Percentiles rank a stretch among this genome's conserved stretches.
phyloP scores from a whole-genome alignment of 2,797 vertebrate species.

The Masticophis lateralis region DNA sequence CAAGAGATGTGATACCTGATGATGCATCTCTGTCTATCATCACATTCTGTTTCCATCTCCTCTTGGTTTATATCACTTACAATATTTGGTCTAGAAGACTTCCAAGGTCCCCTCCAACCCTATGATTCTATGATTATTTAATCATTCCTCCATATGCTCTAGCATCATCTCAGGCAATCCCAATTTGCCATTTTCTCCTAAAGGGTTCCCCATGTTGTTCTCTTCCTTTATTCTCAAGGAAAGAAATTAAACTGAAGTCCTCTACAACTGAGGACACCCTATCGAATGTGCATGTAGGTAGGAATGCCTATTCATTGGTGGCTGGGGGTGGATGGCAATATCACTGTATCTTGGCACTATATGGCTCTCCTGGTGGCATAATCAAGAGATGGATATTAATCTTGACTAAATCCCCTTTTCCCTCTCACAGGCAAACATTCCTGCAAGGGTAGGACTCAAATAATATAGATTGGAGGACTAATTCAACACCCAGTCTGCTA shows the following conservation, averaged over 20 bases:
- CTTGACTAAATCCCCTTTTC: slow-evolving; percentile 47
- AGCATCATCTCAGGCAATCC: no score
- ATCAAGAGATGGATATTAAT: slow-evolving; percentile 60
- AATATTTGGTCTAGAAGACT: not conserved
- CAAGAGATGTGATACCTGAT: not conserved
- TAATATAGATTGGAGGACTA: not conserved
- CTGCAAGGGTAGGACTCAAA: slow-evolving; percentile 42
- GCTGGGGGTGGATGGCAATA: slow-evolving; percentile 9
- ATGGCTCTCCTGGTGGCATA: slow-evolving; percentile 51
- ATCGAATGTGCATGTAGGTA: slow-evolving; percentile 6
- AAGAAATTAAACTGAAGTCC: not conserved
- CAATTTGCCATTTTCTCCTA: not conserved
- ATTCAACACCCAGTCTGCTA: slow-evolving; percentile 35
- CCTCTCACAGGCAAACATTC: slow-evolving; percentile 52
- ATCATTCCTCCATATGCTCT: not conserved
- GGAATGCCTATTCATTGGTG: slow-evolving; percentile 9
- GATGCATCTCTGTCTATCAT: not conserved
- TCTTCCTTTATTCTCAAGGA: slow-evolving; percentile 15
- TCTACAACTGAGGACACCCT: not conserved
- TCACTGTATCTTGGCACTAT: slow-evolving; percentile 39
- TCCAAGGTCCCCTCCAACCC: not conserved
- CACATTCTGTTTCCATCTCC: not conserved
- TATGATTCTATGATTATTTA: not conserved
- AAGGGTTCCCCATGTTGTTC: not conserved
- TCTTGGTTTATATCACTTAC: not conserved